phyloP scores from a whole-genome alignment of 2,113 vertebrate genomes.

The Nycticryphes semicollaris region DNA sequence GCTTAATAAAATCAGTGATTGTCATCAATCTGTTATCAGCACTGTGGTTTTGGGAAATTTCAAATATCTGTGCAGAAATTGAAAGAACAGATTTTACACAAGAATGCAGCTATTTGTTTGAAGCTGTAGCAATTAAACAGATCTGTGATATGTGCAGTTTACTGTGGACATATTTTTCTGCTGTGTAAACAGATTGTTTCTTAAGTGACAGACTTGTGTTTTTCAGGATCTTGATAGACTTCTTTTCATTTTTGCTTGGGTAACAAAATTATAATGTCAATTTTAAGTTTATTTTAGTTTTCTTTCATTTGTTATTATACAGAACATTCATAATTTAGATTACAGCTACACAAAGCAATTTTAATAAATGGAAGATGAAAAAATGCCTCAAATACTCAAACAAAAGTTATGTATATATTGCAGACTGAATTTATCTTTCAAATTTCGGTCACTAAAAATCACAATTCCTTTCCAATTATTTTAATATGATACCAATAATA shows the following conservation, averaged over 20 bases:
- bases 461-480: neutral
- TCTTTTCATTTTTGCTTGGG: neutral
- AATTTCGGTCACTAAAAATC: neutral
- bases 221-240: neutral
- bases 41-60: neutral
- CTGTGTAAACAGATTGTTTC: neutral
- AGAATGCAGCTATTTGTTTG: neutral
- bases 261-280: neutral
- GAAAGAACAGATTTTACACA: neutral
- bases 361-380: neutral
- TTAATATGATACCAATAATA: neutral
- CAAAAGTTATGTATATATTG: neutral
- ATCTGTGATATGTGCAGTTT: neutral
- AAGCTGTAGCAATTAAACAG: neutral
- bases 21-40: neutral
- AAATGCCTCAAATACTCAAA: neutral
- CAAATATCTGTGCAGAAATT: neutral
- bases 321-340: neutral
- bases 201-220: neutral
- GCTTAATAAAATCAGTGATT: neutral
- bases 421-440: neutral
- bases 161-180: neutral
- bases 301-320: neutral
- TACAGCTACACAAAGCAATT: neutral
- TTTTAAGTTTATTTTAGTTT: neutral